These are phyloP conservation scores for Chaunax sp. DNA, from an alignment of 2,797 vertebrate species.

Conservation along the genomic window DNA sequence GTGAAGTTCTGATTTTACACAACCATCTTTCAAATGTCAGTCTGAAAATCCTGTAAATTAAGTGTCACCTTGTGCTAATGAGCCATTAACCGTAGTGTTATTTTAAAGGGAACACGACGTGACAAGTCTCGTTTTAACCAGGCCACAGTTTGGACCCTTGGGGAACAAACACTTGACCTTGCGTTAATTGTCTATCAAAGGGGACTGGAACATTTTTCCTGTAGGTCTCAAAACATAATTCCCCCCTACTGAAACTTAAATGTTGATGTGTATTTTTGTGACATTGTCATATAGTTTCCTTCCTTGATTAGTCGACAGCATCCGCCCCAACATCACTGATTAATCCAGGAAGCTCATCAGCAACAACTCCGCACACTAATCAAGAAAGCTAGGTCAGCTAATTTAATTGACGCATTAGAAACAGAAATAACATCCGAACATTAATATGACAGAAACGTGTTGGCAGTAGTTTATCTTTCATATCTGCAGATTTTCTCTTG, in stretches of 20 bases:
- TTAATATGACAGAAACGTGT: too few species aligned
- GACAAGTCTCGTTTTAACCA: not conserved
- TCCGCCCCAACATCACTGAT: conserved; percentile 23
- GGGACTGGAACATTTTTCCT: not conserved
- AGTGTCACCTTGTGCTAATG: not conserved
- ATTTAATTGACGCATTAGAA: conserved; percentile 1
- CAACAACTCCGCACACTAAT: conserved; percentile 13
- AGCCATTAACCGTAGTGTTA: conserved; percentile 1
- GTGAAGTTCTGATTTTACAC: not conserved
- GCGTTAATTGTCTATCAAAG: not conserved
- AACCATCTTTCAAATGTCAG: not conserved
- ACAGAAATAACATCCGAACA: too few species aligned
- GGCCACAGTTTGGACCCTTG: not conserved
- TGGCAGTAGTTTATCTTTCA: conserved; percentile 19
- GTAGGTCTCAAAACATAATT: not conserved
- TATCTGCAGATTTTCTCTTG: conserved; percentile 4
- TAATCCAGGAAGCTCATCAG: conserved; percentile 47
- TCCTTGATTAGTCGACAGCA: conserved; percentile 6
- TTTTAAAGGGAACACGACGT: not conserved
- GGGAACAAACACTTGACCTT: not conserved
- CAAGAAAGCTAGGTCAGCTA: conserved; percentile 8
- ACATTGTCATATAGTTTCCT: not conserved
- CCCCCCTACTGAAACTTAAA: not conserved
- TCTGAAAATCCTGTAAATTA: not conserved
- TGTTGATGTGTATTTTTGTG: not conserved